phyloP scores from a whole-genome alignment of 2,888 invertebrate species.

The Ophion ventricosus region DNA sequence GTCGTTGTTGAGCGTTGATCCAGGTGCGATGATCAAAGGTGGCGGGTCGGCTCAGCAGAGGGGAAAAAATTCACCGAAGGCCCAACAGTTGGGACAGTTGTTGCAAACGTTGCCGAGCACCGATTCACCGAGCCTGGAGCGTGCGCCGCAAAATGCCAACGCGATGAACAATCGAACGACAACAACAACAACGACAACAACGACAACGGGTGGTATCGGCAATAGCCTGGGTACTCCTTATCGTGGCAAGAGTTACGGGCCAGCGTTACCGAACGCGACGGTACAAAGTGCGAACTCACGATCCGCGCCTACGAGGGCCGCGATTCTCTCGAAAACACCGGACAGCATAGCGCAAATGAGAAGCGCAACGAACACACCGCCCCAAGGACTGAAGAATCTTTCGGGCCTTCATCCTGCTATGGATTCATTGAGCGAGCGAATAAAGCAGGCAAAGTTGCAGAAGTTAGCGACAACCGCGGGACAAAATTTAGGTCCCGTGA shows the following conservation, averaged over 20 bases:
- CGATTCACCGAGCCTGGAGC: neutral
- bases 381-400: conserved; percentile 47
- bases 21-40: neutral
- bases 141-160: neutral
- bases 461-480: conserved; percentile 54
- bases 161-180: conserved; percentile 17
- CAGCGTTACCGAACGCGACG: neutral
- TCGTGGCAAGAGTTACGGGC: conserved; percentile 45
- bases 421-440: conserved; percentile 77
- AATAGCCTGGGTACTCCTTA: conserved; percentile 30
- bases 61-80: conserved; percentile 28
- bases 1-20: conserved; percentile 19
- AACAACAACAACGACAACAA: neutral
- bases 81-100: conserved; percentile 11
- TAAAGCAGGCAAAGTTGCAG: conserved; percentile 76
- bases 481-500: neutral
- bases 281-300: conserved; percentile 68
- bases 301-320: conserved; percentile 55
- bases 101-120: neutral
- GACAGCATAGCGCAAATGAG: conserved; percentile 38
- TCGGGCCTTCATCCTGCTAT: conserved; percentile 62
- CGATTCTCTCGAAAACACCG: conserved; percentile 20
- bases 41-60: neutral
- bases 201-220: neutral
- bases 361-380: neutral